Evolutionary conservation across 2,888 invertebrate species (phyloP).

Genomic region (Acleris holmiana): DNA sequence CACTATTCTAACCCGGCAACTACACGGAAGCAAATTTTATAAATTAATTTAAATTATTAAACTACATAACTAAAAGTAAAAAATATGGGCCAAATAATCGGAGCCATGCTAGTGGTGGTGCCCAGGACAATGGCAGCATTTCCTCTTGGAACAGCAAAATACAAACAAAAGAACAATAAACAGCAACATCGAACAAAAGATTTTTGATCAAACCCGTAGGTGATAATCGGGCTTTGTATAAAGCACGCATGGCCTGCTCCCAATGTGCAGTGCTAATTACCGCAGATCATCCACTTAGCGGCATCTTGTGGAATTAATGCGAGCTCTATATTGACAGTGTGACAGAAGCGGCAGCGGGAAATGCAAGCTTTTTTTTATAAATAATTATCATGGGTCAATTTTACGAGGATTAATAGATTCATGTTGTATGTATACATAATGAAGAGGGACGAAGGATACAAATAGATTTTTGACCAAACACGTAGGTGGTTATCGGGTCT

Average conservation of each 20-base stretch:
- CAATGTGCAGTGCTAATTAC: conserved; percentile 66
- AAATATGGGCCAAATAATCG: too few relatives aligned
- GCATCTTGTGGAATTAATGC: conserved; percentile 63
- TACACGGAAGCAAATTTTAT: too few relatives aligned
- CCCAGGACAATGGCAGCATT: too few relatives aligned
- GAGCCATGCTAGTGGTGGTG: too few relatives aligned
- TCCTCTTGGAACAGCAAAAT: too few relatives aligned
- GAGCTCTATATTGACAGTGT: conserved; percentile 45
- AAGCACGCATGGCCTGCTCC: conserved; percentile 48
- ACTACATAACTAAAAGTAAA: too few relatives aligned
- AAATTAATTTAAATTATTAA: too few relatives aligned
- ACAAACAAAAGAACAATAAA: not conserved
- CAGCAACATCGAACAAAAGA: conserved; percentile 5
- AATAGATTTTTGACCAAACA: conserved; percentile 22
- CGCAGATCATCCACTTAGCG: conserved; percentile 66
- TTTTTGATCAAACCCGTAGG: conserved; percentile 24
- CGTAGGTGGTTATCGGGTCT: conserved; percentile 25
- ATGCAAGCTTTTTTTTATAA: conserved; percentile 6
- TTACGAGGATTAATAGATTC: too few relatives aligned
- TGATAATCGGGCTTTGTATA: conserved; percentile 27
- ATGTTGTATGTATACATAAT: too few relatives aligned
- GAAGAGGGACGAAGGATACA: too few relatives aligned
- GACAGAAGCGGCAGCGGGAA: conserved; percentile 35
- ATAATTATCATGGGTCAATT: too few relatives aligned
- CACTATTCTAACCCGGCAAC: too few relatives aligned